Base-by-base conservation (phyloP, 2,113 vertebrate species). In the Lipophrys pholis region DNA sequence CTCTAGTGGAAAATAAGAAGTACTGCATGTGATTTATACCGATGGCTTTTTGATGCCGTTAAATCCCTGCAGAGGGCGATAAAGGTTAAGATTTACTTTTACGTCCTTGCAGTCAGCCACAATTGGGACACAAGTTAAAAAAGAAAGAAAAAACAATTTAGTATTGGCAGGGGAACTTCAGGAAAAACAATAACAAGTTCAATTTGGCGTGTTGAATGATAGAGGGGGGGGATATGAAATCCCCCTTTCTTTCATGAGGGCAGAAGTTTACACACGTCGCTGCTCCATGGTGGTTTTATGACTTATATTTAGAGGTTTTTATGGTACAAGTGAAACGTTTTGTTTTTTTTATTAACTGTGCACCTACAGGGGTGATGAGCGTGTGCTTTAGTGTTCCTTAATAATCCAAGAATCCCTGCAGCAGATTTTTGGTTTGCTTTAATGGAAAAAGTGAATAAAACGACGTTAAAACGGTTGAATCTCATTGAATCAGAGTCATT, bases 21-120 rank as follows among this genome's bases (percentile, higher is more conserved):
- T 42, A 84, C 49, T 87, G 78, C 8, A 49, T 38, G 42, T 5
- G 7, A 63, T 6, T n/a, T 45, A 41, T 54, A 17, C 73, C 49
- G 49, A 11, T 50, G 45, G 45, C 11, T 57, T 10, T 53, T 54
- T 38, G 9, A 60, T 46, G n/a, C 11, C 6, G 1, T 6, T 36
- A 76, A 14, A 7, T 11, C 6, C 84, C 90, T 76, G 76, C 55
- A 68, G 87, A 54, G 66, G 89, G 81, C 74, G 74, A 65, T 68
- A 71, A 42, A 81, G 78, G 16, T 40, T 60, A 46, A 65, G 4
- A 1, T 39, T 65, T 55, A 40, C 21, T 6, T 53, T 50, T 0
- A 63, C 54, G 36, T 10, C 5, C 16, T n/a, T 0, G 15, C 3
- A 35, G 11, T n/a, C n/a, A n/a, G n/a, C n/a, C n/a, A n/a, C n/a